These are phyloP conservation scores for Eonycteris spelaea DNA, from an alignment of 2,113 vertebrate genomes.

Conservation along the genomic window DNA sequence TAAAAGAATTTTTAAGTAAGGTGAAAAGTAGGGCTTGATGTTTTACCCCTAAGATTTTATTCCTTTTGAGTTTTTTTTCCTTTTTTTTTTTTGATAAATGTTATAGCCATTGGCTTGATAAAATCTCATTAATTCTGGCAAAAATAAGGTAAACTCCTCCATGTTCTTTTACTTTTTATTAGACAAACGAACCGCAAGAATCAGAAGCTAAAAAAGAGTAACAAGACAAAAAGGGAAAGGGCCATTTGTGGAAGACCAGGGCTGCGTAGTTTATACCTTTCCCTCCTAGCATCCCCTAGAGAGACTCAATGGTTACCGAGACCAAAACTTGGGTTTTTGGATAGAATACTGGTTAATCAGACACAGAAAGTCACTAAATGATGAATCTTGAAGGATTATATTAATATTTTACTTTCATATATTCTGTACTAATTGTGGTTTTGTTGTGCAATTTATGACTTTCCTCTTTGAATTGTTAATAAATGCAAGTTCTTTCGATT, in stretches of 20 bases:
- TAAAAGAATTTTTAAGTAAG: background rate
- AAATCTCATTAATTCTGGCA: background rate
- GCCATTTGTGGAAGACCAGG: background rate
- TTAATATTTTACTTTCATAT: constrained; percentile 22
- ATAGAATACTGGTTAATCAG: background rate
- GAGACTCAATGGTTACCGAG: background rate
- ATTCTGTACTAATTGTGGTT: background rate
- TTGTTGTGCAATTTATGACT: background rate
- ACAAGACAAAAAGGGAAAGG: background rate
- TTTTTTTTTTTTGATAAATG: background rate
- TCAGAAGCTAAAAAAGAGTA: constrained; percentile 19
- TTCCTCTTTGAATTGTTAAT: background rate
- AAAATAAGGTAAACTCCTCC: background rate
- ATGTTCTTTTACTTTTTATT: background rate
- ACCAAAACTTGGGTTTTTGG: background rate
- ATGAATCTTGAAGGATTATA: background rate
- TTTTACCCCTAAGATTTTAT: background rate
- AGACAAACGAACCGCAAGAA: background rate
- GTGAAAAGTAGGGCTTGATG: background rate
- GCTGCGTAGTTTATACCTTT: background rate
- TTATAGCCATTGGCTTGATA: background rate
- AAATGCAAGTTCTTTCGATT: background rate
- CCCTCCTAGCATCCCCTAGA: background rate
- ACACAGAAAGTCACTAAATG: background rate
- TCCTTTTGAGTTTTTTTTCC: background rate